Conservation (phyloP, 2,113 vertebrate species). For the Diphyllodes magnificus region DNA sequence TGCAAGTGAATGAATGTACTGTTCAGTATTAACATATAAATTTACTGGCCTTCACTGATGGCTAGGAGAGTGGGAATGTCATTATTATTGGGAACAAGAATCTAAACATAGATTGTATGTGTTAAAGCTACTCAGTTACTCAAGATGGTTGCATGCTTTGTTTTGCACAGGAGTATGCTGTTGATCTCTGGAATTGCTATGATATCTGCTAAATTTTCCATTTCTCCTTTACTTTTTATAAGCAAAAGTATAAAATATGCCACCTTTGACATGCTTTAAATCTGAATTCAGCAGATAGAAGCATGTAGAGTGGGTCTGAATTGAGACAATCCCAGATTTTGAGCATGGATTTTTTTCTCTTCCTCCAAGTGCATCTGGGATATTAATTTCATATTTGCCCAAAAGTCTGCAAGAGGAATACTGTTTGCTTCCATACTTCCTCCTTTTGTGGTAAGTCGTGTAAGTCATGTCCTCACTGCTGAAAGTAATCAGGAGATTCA, state of each 20-base stretch:
- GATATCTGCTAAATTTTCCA: background rate
- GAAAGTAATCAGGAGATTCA: background rate
- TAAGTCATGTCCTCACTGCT: background rate
- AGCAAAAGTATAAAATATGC: background rate
- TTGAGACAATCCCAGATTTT: background rate
- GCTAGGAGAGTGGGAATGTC: background rate
- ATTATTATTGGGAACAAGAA: background rate
- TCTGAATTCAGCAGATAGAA: background rate
- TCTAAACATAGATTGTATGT: background rate
- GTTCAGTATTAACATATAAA: slow-evolving; percentile 51
- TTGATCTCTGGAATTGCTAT: background rate
- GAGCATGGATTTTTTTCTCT: background rate
- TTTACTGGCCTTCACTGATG: slow-evolving; percentile 19
- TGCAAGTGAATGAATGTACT: slow-evolving; percentile 26
- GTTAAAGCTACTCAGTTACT: background rate
- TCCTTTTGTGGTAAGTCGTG: background rate
- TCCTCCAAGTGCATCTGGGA: background rate
- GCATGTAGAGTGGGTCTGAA: background rate
- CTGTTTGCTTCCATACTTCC: background rate
- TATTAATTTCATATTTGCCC: background rate
- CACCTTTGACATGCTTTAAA: background rate
- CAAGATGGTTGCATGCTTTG: background rate
- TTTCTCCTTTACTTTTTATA: background rate
- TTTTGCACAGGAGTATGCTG: background rate
- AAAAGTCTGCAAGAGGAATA: background rate